Base-by-base conservation (phyloP, 2,888 invertebrate genomes). In the Tetranychus truncatus region DNA sequence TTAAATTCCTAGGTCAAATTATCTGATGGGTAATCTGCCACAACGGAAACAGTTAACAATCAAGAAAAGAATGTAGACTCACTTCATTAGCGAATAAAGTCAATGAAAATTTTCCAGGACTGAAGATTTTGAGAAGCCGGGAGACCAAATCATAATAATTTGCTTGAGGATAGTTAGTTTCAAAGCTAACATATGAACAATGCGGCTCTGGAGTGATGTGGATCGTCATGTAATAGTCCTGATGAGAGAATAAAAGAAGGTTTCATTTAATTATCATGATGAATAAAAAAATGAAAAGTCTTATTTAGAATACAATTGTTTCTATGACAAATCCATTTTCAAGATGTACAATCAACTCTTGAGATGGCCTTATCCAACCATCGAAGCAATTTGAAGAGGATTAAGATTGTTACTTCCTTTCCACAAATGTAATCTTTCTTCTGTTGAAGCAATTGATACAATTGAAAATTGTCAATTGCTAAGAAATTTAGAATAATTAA, bases 141-240 rank as follows among this genome's bases (percentile, higher is more conserved):
- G 87, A 85, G 79, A 95, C 89, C 78, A 96, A 87, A 77, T 89
- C 91, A 78, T 88, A 87, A 85, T 95, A 95, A 76, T 88, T 89
- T 74, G 87, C 84, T 79, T 78, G 78, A 5, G 89, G 87, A 76
- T 89, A 87, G 83, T 94, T 94, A 77, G 91, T 92, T 83, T 95
- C 94, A 83, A 94, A 94, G 80, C 92, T 92, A 74, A 92, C 94
- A 82, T 93, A 95, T 0, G 92, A 92, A 83, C 91, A 94, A 78
- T 91, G 90, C 4, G 91, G 89, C 84, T 99, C 97, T 7, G 99
- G 99, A 8, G 99, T 99, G 79, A 99, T 93, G 85, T 99, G 99
- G 83, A 99, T 97, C 18, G 99, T 99, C 89, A 95, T 94, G 87
- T 99, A 99, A 84, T 90, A 90, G 74, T 95, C 95, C 92, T 95